phyloP scores from a whole-genome alignment of 2,797 vertebrate species.

The Perodicticus potto region DNA sequence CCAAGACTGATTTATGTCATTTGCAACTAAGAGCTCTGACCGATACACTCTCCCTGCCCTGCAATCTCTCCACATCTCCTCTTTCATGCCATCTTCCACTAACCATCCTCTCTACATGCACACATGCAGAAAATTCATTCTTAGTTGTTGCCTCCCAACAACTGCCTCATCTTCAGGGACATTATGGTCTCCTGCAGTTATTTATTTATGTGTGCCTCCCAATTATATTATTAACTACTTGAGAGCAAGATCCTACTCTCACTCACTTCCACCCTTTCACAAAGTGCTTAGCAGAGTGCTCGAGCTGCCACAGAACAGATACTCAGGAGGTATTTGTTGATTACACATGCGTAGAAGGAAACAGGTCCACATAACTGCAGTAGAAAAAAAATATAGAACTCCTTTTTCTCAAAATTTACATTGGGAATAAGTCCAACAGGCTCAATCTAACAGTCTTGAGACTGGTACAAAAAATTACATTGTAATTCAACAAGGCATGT shows the following conservation, averaged over 20 bases:
- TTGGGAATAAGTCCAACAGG: background rate
- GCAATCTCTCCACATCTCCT: background rate
- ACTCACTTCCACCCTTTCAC: background rate
- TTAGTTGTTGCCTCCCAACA: background rate
- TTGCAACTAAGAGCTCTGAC: background rate
- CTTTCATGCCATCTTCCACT: background rate
- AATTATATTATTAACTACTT: background rate
- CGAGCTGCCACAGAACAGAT: background rate
- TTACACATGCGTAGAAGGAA: background rate
- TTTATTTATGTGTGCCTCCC: background rate
- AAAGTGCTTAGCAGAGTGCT: background rate
- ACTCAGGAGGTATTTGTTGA: background rate
- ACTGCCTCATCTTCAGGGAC: background rate
- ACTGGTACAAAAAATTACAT: background rate
- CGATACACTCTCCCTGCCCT: background rate
- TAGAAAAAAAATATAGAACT: background rate
- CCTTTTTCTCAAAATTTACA: slow-evolving; percentile 16
- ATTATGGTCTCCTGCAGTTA: background rate
- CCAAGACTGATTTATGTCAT: background rate
- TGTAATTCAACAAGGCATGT: background rate
- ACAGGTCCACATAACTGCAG: background rate
- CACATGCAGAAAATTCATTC: background rate
- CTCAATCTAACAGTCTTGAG: background rate
- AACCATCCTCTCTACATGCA: background rate
- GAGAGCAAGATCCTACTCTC: background rate